Evolutionary conservation across 2,113 vertebrate genomes (phyloP).

Genomic region (Lophotis ruficrista): DNA sequence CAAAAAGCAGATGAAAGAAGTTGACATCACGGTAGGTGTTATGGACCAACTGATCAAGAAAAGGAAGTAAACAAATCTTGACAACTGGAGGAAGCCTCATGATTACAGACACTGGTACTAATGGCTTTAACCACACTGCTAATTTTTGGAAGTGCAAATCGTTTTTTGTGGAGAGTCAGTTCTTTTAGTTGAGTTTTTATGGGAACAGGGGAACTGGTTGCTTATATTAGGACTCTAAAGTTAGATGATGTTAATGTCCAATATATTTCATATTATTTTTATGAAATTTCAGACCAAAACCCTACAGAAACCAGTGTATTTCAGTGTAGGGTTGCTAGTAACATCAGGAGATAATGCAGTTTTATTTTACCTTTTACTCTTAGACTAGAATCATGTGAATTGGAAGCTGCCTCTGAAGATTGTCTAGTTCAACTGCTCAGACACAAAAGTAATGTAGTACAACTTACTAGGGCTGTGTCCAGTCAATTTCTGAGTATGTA

Average conservation of each 20-base stretch:
- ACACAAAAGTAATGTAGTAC: neutral
- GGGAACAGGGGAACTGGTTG: neutral
- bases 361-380: neutral
- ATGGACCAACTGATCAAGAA: neutral
- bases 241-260: neutral
- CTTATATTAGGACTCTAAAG: neutral
- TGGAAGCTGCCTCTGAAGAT: neutral
- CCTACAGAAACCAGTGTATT: neutral
- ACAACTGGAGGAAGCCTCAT: neutral
- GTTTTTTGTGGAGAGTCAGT: neutral
- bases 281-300: neutral
- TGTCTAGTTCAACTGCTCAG: neutral
- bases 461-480: neutral
- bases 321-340: neutral
- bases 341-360: neutral
- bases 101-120: neutral
- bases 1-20: neutral
- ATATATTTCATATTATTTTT: neutral
- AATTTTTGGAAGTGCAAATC: neutral
- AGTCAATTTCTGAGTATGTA: neutral
- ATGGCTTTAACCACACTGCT: neutral
- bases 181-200: neutral
- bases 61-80: neutral
- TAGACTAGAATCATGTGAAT: neutral
- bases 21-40: neutral